Conservation (phyloP, 2,113 vertebrate species). For the Ceyx margarethae region DNA sequence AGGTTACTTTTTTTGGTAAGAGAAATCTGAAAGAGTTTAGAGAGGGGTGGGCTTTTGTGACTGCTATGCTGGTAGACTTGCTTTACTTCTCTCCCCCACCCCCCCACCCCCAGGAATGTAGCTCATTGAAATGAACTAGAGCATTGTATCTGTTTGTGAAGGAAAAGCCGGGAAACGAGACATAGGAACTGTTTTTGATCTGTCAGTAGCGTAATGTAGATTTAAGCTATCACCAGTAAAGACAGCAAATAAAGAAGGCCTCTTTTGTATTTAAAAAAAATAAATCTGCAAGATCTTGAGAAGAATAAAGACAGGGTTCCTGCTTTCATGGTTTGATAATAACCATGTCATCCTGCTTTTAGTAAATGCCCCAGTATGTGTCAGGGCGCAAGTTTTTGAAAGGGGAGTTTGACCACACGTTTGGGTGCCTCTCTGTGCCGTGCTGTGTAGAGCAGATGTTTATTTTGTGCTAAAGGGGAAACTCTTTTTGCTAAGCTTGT, state of each 20-base stretch:
- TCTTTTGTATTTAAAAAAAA: slow-evolving; percentile 74
- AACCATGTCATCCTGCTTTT: slow-evolving; percentile 86
- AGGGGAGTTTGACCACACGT: slow-evolving; percentile 84
- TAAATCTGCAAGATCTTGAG: slow-evolving; percentile 82
- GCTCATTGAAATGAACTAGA: slow-evolving; percentile 80
- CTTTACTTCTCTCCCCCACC: slow-evolving; percentile 41
- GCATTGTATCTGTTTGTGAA: slow-evolving; percentile 82
- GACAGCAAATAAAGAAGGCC: slow-evolving; percentile 82
- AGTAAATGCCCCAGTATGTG: slow-evolving; percentile 84
- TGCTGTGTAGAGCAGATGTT: slow-evolving; percentile 88
- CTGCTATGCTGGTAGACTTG: slow-evolving; percentile 75
- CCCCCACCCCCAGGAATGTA: slow-evolving; percentile 51
- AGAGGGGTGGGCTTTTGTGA: slow-evolving; percentile 77
- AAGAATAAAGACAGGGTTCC: slow-evolving; percentile 81
- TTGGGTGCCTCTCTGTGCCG: slow-evolving; percentile 82
- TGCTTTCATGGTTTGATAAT: slow-evolving; percentile 85
- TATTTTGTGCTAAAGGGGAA: slow-evolving; percentile 87
- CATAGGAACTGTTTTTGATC: slow-evolving; percentile 82
- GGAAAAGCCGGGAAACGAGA: slow-evolving; percentile 76
- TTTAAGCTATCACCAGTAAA: slow-evolving; percentile 83
- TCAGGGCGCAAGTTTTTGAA: slow-evolving; percentile 84
- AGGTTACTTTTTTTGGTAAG: slow-evolving; percentile 85
- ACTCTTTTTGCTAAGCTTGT: slow-evolving; percentile 86
- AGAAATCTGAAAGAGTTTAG: slow-evolving; percentile 78
- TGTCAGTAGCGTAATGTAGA: slow-evolving; percentile 85